These are phyloP conservation scores for Caranx ignobilis DNA, from an alignment of 2,113 vertebrate genomes.

Conservation along the genomic window DNA sequence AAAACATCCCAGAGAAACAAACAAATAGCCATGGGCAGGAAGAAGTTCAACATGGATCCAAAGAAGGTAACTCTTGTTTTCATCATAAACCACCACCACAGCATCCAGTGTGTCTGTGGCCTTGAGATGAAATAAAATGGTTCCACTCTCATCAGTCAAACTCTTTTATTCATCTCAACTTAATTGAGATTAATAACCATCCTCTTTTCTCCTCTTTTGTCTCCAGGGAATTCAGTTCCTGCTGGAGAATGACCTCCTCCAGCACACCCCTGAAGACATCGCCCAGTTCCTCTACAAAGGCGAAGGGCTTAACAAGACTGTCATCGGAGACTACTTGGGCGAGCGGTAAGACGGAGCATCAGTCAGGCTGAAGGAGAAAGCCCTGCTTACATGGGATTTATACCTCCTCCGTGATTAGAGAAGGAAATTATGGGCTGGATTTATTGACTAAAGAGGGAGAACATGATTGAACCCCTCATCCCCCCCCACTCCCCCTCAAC, in stretches of 20 bases:
- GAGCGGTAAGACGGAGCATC: constrained; percentile 87
- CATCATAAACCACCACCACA: background rate
- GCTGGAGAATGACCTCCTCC: constrained; percentile 96
- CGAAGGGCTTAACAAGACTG: constrained; percentile 98
- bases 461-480: constrained; percentile 10
- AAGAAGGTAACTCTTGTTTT: constrained; percentile 89
- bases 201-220: constrained; percentile 3
- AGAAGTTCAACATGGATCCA: constrained; percentile 99
- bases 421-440: constrained; percentile 57
- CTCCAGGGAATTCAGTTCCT: constrained; percentile 96
- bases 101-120: constrained; percentile 3
- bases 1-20: constrained; percentile 98
- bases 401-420: constrained; percentile 52
- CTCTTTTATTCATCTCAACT: constrained; percentile 24
- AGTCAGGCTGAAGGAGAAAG: constrained; percentile 26
- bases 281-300: constrained; percentile 99
- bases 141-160: constrained; percentile 26
- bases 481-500: background rate
- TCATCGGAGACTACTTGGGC: constrained; percentile 98
- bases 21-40: constrained; percentile 97
- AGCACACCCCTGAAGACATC: constrained; percentile 95
- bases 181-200: constrained; percentile 15
- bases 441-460: constrained; percentile 60
- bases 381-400: constrained; percentile 53
- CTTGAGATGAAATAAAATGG: background rate